Conservation (phyloP, 2,113 vertebrate species). For the Podiceps cristatus region DNA sequence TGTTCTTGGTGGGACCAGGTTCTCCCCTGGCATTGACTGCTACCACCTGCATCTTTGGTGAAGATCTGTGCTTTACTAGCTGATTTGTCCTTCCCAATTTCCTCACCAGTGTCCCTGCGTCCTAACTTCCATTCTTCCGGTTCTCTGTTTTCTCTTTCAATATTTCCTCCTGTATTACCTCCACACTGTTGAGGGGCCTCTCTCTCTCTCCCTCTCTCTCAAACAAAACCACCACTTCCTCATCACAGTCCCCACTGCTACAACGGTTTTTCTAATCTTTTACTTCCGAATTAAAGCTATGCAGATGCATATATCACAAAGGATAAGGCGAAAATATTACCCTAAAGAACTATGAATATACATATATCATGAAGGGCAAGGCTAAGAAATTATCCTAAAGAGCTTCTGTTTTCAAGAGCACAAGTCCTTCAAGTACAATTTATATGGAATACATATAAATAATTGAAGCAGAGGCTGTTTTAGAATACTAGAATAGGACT, state of each 20-base stretch:
- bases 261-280: background rate
- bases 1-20: background rate
- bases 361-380: background rate
- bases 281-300: background rate
- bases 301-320: background rate
- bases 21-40: background rate
- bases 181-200: fast-evolving
- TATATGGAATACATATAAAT: background rate
- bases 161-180: background rate
- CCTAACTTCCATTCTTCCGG: background rate
- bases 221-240: background rate
- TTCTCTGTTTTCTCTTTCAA: background rate
- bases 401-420: background rate
- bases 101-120: background rate
- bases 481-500: background rate
- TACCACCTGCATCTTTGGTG: background rate
- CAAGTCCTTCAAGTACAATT: background rate
- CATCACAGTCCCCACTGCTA: background rate
- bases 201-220: background rate
- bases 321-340: background rate
- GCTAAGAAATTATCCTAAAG: background rate
- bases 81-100: background rate
- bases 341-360: background rate
- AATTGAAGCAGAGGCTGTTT: background rate
- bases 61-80: background rate